Evolutionary conservation across 2,888 invertebrate genomes (phyloP).

Genomic region (Troides oblongomaculatus): DNA sequence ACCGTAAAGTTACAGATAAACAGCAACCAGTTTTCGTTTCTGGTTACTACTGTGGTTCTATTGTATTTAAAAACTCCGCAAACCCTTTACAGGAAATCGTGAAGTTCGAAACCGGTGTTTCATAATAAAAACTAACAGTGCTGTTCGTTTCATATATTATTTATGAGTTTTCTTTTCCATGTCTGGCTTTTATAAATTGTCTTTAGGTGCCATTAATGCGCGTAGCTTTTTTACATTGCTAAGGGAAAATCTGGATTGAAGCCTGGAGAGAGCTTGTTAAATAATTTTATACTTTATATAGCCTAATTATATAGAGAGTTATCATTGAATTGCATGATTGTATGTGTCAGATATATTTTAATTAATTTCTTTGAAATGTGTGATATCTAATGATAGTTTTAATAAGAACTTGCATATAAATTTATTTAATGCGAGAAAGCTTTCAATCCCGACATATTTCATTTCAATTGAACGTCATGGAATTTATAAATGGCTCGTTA

Average conservation of each 20-base stretch:
- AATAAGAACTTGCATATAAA: background rate
- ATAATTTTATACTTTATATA: constrained; percentile 23
- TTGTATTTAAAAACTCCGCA: background rate
- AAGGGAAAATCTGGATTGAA: constrained; percentile 22
- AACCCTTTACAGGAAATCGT: constrained; percentile 17
- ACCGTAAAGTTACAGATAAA: too few relatives aligned
- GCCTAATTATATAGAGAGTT: constrained; percentile 10
- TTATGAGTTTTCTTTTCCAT: constrained; percentile 29
- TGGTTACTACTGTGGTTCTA: too few relatives aligned
- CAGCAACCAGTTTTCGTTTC: too few relatives aligned
- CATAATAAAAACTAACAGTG: constrained; percentile 21
- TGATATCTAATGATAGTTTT: background rate
- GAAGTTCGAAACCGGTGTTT: constrained; percentile 18
- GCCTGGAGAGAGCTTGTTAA: constrained; percentile 8
- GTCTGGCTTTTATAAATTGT: constrained; percentile 28
- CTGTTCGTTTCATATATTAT: constrained; percentile 21
- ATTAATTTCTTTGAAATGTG: background rate
- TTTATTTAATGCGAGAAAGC: background rate
- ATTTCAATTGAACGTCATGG: too few relatives aligned
- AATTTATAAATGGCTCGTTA: too few relatives aligned
- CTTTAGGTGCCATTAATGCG: constrained; percentile 17
- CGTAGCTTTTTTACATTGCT: constrained; percentile 9
- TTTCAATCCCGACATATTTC: too few relatives aligned
- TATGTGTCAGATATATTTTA: background rate
- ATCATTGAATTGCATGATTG: background rate